Base-by-base conservation (phyloP, 2,797 vertebrate species). In the Erpetoichthys calabaricus region DNA sequence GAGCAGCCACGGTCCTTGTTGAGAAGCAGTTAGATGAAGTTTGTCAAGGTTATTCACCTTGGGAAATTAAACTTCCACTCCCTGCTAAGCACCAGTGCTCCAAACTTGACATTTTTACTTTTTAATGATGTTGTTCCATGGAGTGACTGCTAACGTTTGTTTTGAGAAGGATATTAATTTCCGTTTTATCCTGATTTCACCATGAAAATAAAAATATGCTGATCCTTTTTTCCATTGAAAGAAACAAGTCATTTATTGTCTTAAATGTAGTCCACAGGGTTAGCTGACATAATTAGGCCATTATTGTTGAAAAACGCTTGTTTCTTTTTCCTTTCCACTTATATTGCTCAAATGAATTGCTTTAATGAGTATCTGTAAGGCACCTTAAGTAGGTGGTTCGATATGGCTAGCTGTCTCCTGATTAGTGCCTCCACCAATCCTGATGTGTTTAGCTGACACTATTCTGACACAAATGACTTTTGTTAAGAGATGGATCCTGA, bases 391-490 rank as follows among this genome's bases (percentile, higher is more conserved):
- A 73, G 76, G 53, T 67, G 71, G 70, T 68, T 69, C 65, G 42
- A 8, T n/a, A 4, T 42, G 73, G 68, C 69, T 62, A 70, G 75
- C 66, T 67, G 82, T 84, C 86, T 88, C 89, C 88, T 90, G 90
- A 89, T 90, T 92, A 90, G 90, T 88, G 86, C 87, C 87, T 90
- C 85, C 88, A 81, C 87, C 82, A 80, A 78, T 72, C 80, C 78
- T 88, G 86, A 87, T 82, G 88, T 87, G 85, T 89, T 85, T 89
- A 86, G 85, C 88, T 25, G 25, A 25, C 25, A 25, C 25, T 25
- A 25, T 25, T 89, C 88, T 88, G 90, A 89, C 89, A 87, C 82
- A 87, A 85, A 89, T 87, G 86, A 86, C 83, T 85, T 80, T 85
- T 85, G 54, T 83, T 86, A 82, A 81, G 87, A 91, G 88, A 89